These are phyloP conservation scores for Hyla sarda DNA, from an alignment of 2,113 vertebrate genomes.

Conservation along the genomic window DNA sequence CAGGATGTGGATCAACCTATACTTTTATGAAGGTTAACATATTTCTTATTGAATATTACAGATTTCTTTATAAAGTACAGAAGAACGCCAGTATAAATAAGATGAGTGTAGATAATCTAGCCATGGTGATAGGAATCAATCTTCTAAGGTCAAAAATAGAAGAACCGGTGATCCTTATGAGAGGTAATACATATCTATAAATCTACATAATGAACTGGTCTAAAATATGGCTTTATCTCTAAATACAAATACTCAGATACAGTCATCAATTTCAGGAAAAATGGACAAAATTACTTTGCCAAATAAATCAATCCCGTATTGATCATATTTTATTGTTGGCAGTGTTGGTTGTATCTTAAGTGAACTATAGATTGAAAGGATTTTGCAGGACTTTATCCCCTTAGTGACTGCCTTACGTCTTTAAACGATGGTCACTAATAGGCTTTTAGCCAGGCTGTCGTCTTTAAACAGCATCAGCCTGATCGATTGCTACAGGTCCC, in stretches of 20 bases:
- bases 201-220: not conserved
- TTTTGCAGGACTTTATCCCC: no score
- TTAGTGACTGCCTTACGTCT: no score
- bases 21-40: not conserved
- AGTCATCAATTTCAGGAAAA: no score
- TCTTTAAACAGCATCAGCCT: no score
- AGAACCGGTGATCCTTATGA: slow-evolving; percentile 92
- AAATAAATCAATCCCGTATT: not conserved
- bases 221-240: not conserved
- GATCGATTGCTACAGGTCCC: no score
- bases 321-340: not conserved
- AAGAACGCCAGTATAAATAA: slow-evolving; percentile 86
- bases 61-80: slow-evolving; percentile 93
- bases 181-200: slow-evolving; percentile 73
- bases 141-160: slow-evolving; percentile 90
- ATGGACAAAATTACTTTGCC: not conserved
- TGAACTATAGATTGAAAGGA: not conserved
- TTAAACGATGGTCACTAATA: no score
- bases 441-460: no score
- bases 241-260: not conserved
- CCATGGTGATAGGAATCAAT: slow-evolving; percentile 96
- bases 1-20: no score
- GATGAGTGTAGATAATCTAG: slow-evolving; percentile 97
- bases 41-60: slow-evolving; percentile 62
- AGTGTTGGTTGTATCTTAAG: not conserved